phyloP scores from a whole-genome alignment of 2,113 vertebrate species.

The Axis porcinus region DNA sequence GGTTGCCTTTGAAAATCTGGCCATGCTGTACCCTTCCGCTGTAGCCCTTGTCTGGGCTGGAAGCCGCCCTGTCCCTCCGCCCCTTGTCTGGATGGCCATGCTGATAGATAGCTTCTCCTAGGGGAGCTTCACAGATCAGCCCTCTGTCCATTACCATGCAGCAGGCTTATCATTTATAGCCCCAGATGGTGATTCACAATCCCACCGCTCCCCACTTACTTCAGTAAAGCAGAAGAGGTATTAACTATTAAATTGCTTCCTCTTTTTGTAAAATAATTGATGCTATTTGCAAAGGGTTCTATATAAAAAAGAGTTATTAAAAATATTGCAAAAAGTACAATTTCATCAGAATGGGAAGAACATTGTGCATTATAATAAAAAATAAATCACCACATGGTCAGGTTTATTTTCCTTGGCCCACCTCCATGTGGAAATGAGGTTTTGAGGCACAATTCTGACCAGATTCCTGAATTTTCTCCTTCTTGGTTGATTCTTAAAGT shows the following conservation, averaged over 20 bases:
- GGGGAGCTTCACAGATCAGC: slow-evolving; percentile 47
- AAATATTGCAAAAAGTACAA: background rate
- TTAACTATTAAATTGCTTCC: slow-evolving; percentile 49
- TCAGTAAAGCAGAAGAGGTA: slow-evolving; percentile 7
- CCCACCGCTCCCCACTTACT: slow-evolving; percentile 26
- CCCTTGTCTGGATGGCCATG: background rate
- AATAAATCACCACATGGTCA: background rate
- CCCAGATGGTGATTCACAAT: slow-evolving; percentile 63
- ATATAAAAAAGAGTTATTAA: background rate
- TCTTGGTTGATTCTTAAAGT: background rate
- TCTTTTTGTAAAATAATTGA: slow-evolving; percentile 38
- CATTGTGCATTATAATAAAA: background rate
- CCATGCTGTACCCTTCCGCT: background rate
- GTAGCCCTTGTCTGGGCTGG: background rate
- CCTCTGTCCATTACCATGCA: slow-evolving; percentile 36
- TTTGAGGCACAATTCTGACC: slow-evolving; percentile 16
- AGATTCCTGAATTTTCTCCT: slow-evolving; percentile 29
- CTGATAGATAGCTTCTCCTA: slow-evolving; percentile 50
- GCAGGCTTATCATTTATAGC: slow-evolving; percentile 48
- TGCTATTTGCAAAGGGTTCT: slow-evolving; percentile 14
- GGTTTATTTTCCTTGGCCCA: slow-evolving; percentile 18
- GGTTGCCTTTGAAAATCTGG: background rate
- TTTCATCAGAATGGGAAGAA: background rate
- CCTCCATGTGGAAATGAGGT: slow-evolving; percentile 21
- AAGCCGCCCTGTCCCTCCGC: background rate